Base-by-base conservation (phyloP, 2,797 vertebrate genomes). In the Philypnodon macrostomus region DNA sequence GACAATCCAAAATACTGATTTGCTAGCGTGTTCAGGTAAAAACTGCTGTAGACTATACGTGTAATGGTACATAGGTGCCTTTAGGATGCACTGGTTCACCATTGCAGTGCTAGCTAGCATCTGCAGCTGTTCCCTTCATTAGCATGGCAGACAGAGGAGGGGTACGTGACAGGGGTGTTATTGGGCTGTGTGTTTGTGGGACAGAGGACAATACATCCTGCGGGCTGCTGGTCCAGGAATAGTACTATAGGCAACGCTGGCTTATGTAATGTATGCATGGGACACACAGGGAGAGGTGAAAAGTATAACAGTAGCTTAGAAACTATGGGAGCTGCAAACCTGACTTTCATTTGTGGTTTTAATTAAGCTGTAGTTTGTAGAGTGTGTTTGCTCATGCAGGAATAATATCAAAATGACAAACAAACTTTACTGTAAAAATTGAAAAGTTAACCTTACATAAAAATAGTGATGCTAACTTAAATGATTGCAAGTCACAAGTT, bases 171-270 rank as follows among this genome's bases (percentile, higher is more conserved):
- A 24, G 26, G 26, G 31, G 42, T 51, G 54, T 65, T 73, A 65
- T 74, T 50, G 53, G 58, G 58, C 39, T 41, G 53, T 23, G 60
- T 44, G 31, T 37, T 34, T 29, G 29, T 52, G 29, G 21, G 50
- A 14, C 41, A 18, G 31, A 47, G 60, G 63, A 64, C 58, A 65
- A 47, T 41, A 57, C 47, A 61, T 66, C 62, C 57, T 47, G 51
- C 52, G 54, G 48, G 42, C 26, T 67, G 46, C 52, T 47, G 17
- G 26, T 58, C 45, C 40, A 63, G 57, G 40, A 53, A 61, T 37
- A 72, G 49, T 34, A 47, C 40, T 23, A 26, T 44, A 32, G 16
- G 53, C 33, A 50, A 34, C 48, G 32, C 32, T 33, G 13, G 41
- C 45, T 73, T 63, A 70, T 33, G 45, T 46, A 67, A 63, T 47